Evolutionary conservation across 2,797 vertebrate genomes (phyloP).

Genomic region (Chiloscyllium punctatum): DNA sequence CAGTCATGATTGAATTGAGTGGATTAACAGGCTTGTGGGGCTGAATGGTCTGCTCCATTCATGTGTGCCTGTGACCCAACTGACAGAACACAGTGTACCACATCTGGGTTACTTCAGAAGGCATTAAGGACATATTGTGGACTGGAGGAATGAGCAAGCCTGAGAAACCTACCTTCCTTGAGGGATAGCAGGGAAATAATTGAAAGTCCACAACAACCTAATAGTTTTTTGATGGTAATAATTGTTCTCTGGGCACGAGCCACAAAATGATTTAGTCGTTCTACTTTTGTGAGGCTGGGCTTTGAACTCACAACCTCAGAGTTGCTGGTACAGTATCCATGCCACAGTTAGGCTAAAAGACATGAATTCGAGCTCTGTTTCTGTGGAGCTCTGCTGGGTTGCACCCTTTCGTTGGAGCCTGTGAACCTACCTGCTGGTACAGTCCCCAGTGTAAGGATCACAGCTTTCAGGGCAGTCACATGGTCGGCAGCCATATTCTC

Average conservation of each 20-base stretch:
- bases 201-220: background rate
- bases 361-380: too few species aligned
- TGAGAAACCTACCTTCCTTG: background rate
- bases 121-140: background rate
- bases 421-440: conserved; percentile 57
- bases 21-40: background rate
- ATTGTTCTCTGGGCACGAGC: background rate
- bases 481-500: conserved; percentile 81
- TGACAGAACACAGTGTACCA: too few species aligned
- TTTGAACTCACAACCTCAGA: background rate
- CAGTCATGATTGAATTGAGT: background rate
- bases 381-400: background rate
- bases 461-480: conserved; percentile 85
- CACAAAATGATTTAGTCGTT: background rate
- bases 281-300: background rate
- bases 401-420: background rate
- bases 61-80: too few species aligned
- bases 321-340: background rate
- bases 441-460: conserved; percentile 81
- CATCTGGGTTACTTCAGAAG: background rate
- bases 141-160: background rate
- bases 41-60: background rate
- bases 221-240: background rate
- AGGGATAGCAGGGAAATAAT: background rate
- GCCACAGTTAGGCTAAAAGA: background rate